Base-by-base conservation (phyloP, 2,888 invertebrate genomes). In the Coenonympha arcania region DNA sequence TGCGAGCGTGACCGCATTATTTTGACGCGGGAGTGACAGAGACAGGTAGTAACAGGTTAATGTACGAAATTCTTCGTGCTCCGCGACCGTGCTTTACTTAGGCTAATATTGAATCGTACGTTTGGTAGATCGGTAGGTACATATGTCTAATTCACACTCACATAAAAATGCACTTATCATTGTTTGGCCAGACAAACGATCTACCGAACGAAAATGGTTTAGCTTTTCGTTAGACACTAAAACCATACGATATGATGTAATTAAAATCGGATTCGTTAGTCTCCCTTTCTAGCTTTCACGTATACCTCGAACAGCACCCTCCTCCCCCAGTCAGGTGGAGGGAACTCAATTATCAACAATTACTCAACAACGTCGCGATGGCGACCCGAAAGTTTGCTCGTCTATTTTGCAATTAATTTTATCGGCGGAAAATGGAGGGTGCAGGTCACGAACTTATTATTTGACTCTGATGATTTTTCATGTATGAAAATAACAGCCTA, bases 291-390 rank as follows among this genome's bases (percentile, higher is more conserved):
- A 34, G 36, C 28, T 26, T 42, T 36, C 36, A 36, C 42, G 42
- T 48, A 15, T 3, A 16, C 15, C 31, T 19, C 9, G 19, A 31
- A 15, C n/a, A 19, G 31, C 31, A 9, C 31, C 31, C 59, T 53
- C 60, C 61, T 64, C 60, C 54, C 60, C 60, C 64, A 59, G 26
- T 37, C 73, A 76, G 76, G 74, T 77, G 68, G 72, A 68, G 68
- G 70, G 68, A 77, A 79, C 79, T 79, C 80, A 79, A 81, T 82
- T 82, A 82, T 75, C 76, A 76, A 75, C 82, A 80, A 79, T 82
- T 81, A 82, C 75, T 73, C 70, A 63, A 73, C 71, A 68, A 64
- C 69, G 75, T 68, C 67, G 68, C 73, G 68, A 72, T 69, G 69
- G 66, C 64, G 69, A 69, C 78, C 79, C 77, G 65, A 77, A 82